Evolutionary conservation across 2,888 invertebrate genomes (phyloP).

Genomic region (Gonocerus acuteangulatus): DNA sequence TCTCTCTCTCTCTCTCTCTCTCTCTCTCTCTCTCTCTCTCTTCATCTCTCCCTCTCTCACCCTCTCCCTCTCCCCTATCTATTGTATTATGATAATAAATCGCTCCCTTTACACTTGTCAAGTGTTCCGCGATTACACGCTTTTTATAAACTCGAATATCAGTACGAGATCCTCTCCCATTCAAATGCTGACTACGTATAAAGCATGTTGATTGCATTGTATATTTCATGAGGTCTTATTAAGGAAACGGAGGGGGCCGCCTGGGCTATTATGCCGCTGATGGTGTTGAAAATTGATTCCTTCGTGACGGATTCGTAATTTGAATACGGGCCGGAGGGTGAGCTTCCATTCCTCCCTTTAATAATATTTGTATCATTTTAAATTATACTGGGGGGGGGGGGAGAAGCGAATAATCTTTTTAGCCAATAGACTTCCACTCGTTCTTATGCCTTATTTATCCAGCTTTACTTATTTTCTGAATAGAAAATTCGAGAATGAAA

Average conservation of each 20-base stretch:
- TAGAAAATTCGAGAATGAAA: too few relatives aligned
- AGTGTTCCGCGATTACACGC: slow-evolving; percentile 14
- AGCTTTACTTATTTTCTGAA: too few relatives aligned
- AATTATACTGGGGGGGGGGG: neutral
- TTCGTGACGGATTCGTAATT: slow-evolving; percentile 21
- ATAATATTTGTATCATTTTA: neutral
- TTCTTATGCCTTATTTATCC: too few relatives aligned
- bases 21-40: too few relatives aligned
- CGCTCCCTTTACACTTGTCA: slow-evolving; percentile 17
- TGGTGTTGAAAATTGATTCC: slow-evolving; percentile 25
- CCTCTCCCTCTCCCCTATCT: too few relatives aligned
- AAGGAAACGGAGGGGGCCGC: neutral
- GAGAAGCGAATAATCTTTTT: too few relatives aligned
- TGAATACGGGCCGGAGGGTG: slow-evolving; percentile 1
- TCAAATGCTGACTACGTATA: neutral
- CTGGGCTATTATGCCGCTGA: slow-evolving; percentile 7
- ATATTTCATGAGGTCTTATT: slow-evolving; percentile 21
- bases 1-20: too few relatives aligned
- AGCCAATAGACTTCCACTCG: too few relatives aligned
- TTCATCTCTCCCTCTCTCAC: too few relatives aligned
- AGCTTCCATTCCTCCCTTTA: neutral
- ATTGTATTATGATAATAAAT: neutral
- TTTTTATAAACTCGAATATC: slow-evolving; percentile 14
- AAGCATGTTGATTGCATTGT: slow-evolving; percentile 17
- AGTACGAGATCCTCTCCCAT: neutral